Base-by-base conservation (phyloP, 2,113 vertebrate species). In the Prinia subflava region DNA sequence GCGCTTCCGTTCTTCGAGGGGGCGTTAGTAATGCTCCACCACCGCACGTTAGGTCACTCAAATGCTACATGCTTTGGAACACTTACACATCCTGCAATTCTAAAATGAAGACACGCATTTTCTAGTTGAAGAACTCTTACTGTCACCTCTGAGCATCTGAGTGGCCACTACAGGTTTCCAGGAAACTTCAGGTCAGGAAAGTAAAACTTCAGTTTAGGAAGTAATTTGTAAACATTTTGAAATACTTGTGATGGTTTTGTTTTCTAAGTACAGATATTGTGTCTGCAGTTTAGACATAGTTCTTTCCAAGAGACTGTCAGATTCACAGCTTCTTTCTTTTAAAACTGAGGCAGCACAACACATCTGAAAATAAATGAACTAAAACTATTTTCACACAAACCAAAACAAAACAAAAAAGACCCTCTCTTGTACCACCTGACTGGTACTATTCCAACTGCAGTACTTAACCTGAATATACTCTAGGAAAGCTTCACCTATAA, bases 1-100 rank as follows among this genome's bases (percentile, higher is more conserved):
- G 82, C 0, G 21, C 84, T 97, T 97, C 96, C 91, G 55, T 95
- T 92, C 96, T 86, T 79, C 63, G 52, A 95, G 89, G 65, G 89
- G 68, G 81, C 67, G 47, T 92, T 50, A 90, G 94, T 82, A 95
- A 96, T 69, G 95, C 57, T 92, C 85, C 82, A 55, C 69, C 75
- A 70, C 25, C 1, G 2, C 83, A 67, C 10, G 31, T 42, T 13
- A 68, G 77, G 52, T 67, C 75, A 70, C 31, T 27, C 62, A 90
- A 86, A 60, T 5, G 39, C 53, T 68, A 24, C 42, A 10, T 25
- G 37, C 89, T 53, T n/a, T 2, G 68, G 4, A 55, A 67, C 35
- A n/a, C 7, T 33, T 8, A 46, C 62, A 93, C 77, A 55, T 8
- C 10, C 6, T 31, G 11, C 9, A 57, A 6, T 4, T n/a, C 57